Evolutionary conservation across 2,888 invertebrate species (phyloP).

Genomic region (Eueremaeus valkanovi): DNA sequence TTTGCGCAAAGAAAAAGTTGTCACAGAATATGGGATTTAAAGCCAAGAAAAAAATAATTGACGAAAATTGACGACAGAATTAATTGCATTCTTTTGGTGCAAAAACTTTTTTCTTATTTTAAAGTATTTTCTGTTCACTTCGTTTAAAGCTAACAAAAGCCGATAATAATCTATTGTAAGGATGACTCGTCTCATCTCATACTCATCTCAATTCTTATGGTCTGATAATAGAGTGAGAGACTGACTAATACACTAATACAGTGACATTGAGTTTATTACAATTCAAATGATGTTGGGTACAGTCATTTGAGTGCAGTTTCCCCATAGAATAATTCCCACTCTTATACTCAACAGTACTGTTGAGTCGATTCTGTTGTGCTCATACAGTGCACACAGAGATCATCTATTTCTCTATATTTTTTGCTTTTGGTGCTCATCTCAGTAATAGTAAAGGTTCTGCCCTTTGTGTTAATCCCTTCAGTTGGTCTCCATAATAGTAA

Average conservation of each 20-base stretch:
- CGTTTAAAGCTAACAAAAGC: neutral
- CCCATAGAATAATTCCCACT: neutral
- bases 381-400: too few relatives aligned
- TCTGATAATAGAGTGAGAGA: neutral
- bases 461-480: conserved; percentile 33
- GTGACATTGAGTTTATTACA: conserved; percentile 12
- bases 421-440: neutral
- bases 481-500: conserved; percentile 25
- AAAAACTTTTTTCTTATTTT: neutral
- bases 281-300: conserved; percentile 15
- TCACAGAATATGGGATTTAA: neutral
- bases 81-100: conserved; percentile 9
- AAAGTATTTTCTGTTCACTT: neutral
- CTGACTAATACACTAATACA: too few relatives aligned
- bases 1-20: neutral
- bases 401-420: conserved; percentile 12
- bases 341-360: neutral
- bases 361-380: neutral
- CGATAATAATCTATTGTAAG: neutral
- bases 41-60: too few relatives aligned
- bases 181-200: neutral
- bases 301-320: conserved; percentile 1
- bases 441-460: conserved; percentile 5
- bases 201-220: neutral
- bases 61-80: neutral